These are phyloP conservation scores for Galeopsomyia nigrocyanea DNA, from an alignment of 2,888 invertebrate species.

Conservation along the genomic window DNA sequence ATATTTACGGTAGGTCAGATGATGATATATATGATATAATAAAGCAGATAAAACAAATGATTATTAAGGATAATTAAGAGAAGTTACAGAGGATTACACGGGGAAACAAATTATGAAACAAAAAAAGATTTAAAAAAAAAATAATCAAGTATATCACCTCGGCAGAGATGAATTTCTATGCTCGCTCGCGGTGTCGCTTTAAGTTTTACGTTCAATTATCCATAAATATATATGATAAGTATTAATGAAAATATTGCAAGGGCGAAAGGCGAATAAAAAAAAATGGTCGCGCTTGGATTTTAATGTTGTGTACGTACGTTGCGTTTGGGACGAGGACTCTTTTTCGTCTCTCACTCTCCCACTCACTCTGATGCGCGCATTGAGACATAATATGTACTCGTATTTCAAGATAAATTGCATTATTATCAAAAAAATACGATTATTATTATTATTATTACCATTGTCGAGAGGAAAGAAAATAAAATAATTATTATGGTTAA, in stretches of 20 bases:
- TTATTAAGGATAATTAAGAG: constrained; percentile 27
- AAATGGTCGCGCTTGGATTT: constrained; percentile 36
- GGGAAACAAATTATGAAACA: constrained; percentile 3
- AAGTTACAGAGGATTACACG: constrained; percentile 28
- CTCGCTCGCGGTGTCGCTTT: constrained; percentile 39
- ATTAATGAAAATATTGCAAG: constrained; percentile 27
- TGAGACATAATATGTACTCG: constrained; percentile 11
- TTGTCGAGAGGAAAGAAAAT: neutral
- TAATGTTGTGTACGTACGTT: constrained; percentile 36
- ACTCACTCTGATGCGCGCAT: constrained; percentile 22
- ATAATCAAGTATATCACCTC: constrained; percentile 34
- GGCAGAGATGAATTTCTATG: constrained; percentile 35
- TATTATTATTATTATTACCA: constrained; percentile 27
- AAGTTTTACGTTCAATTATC: constrained; percentile 46
- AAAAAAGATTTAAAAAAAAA: constrained; percentile 13
- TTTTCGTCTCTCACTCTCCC: constrained; percentile 12
- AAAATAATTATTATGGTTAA: constrained; percentile 48
- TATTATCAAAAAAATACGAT: constrained; percentile 24
- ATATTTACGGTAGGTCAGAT: constrained; percentile 51
- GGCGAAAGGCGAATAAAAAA: constrained; percentile 8
- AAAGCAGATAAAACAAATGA: constrained; percentile 24
- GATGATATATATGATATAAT: constrained; percentile 43
- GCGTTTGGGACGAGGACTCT: constrained; percentile 18
- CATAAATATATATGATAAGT: constrained; percentile 42
- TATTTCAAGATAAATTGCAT: constrained; percentile 39